These are phyloP conservation scores for Adrianichthys oophorus DNA, from an alignment of 2,797 vertebrate genomes.

Conservation along the genomic window DNA sequence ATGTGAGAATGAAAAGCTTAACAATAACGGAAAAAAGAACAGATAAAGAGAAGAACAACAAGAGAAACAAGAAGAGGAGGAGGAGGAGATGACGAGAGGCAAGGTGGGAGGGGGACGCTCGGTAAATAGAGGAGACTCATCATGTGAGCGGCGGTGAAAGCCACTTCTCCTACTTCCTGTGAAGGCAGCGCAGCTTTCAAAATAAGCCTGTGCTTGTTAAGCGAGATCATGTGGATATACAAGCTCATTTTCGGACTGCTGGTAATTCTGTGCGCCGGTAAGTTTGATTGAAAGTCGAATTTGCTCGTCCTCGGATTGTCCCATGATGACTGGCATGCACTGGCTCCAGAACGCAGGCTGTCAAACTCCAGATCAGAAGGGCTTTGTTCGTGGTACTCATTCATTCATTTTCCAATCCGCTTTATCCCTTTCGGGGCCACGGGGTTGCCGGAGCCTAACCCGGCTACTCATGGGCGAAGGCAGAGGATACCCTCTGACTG, in stretches of 20 bases:
- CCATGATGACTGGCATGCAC: background rate
- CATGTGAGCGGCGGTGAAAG: constrained; percentile 67
- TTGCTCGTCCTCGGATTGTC: constrained; percentile 1
- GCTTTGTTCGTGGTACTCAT: too few species aligned
- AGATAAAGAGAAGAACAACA: background rate
- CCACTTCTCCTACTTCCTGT: constrained; percentile 54
- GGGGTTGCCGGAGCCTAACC: too few species aligned
- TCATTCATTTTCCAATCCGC: too few species aligned
- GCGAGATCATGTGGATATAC: constrained; percentile 85
- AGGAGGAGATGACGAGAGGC: background rate
- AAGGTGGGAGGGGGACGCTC: constrained; percentile 9
- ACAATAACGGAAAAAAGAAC: background rate
- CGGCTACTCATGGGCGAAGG: too few species aligned
- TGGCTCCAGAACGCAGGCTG: background rate
- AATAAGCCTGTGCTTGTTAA: constrained; percentile 6
- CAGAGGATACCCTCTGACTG: too few species aligned
- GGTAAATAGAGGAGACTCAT: constrained; percentile 70
- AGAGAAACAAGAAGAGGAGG: constrained; percentile 5
- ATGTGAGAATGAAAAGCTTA: background rate
- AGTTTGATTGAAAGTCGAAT: constrained; percentile 42
- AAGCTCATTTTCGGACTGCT: constrained; percentile 76
- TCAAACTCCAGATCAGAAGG: too few species aligned
- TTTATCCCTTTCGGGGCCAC: too few species aligned
- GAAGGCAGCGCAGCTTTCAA: constrained; percentile 17
- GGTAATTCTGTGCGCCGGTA: constrained; percentile 73